Evolutionary conservation across 1,140 invertebrate species (phyloP).

Genomic region (Hycleus phaleratus): DNA sequence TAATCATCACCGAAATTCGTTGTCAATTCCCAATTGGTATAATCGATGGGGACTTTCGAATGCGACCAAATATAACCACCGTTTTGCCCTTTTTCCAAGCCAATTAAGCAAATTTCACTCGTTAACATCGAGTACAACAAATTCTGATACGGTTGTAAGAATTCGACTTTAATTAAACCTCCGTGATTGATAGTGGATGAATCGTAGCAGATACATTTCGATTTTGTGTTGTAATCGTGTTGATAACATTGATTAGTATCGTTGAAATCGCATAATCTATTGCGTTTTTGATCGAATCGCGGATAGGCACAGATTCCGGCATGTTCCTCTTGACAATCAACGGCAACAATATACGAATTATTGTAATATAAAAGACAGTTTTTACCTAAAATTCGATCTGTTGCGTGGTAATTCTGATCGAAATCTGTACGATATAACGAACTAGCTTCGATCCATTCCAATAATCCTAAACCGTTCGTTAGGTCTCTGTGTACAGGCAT

Average conservation of each 20-base stretch:
- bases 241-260: background rate
- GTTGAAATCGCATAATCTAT: background rate
- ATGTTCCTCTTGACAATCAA: background rate
- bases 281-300: background rate
- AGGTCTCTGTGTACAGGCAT: conserved; percentile 2
- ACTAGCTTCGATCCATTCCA: conserved; percentile 2
- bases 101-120: background rate
- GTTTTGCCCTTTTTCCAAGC: background rate
- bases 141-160: conserved; percentile 4
- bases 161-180: background rate
- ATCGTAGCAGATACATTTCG: conserved; percentile 1
- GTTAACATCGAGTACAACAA: background rate
- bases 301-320: background rate
- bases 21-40: conserved; percentile 7
- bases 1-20: conserved; percentile 3
- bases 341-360: background rate
- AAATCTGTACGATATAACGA: background rate
- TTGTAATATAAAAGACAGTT: conserved; percentile 1
- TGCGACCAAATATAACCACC: conserved; percentile 5
- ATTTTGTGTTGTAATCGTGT: background rate
- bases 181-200: background rate
- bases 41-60: conserved; percentile 5
- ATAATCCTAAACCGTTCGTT: background rate
- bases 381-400: background rate
- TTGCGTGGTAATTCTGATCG: background rate